Base-by-base conservation (phyloP, 1,140 invertebrate species). In the Phortica variegata region DNA sequence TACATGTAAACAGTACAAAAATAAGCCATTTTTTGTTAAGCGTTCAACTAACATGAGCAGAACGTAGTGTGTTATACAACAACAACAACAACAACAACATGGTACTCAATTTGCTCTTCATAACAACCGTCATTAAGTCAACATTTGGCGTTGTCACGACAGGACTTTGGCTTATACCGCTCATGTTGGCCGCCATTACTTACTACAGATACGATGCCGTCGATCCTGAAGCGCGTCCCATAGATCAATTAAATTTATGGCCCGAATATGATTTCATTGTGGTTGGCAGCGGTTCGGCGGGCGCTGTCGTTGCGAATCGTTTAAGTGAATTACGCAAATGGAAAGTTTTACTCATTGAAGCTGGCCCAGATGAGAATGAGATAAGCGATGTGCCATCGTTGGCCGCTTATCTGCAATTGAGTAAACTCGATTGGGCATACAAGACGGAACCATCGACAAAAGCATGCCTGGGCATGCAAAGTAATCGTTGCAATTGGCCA, bases 331-430 rank as follows among this genome's bases (percentile, higher is more conserved):
- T 89, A 10, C 76, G 82, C 5, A 78, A 85, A 36, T 91, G 89
- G 89, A 88, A 84, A 47, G 85, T 95, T 0, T 78, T 97, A 15
- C 79, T 97, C 1, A 73, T 98, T 17, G 95, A 98, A 79, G 93
- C 91, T 6, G 95, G 94, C 2, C 90, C 88, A 2, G 89, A 95
- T 59, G 94, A 96, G 70, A 93, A 92, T 73, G 89, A 93, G 75
- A 87, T 95, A 37, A 88, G 88, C 0, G 90, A 93, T 61, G 90
- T 95, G 13, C 93, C 92, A 3, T 89, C 90, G 20, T 66, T 94
- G 52, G 89, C 91, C 0, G 90, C 88, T 0, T 94, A 92, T 65
- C 77, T 95, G 7, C 92, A 95, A 75, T 77, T 93, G 38, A 89
- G 88, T 39, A 88, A 90, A 65, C 76, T 94, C 42, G 93, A 97